A percentile compares a stretch with the other conserved stretches of the same genome.
These are phyloP conservation scores for Anastatus disparis DNA, from an alignment of 1,140 invertebrate genomes.

Conservation along the genomic window DNA sequence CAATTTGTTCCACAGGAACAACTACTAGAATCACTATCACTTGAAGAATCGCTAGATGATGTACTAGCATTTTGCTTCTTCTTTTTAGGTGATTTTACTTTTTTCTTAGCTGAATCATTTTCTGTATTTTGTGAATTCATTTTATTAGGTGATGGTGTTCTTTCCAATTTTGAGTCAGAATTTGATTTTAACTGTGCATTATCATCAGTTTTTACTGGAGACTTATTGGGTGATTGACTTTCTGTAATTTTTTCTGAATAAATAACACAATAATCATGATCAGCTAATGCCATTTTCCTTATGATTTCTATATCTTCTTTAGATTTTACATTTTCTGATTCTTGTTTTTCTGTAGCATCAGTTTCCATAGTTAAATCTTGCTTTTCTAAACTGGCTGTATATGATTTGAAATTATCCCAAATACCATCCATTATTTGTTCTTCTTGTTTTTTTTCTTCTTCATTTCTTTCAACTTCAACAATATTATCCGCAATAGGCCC, in stretches of 20 bases:
- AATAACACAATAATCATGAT: slow-evolving; percentile 68
- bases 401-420: slow-evolving; percentile 84
- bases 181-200: slow-evolving; percentile 58
- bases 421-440: slow-evolving; percentile 73
- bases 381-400: slow-evolving; percentile 70
- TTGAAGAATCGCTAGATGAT: slow-evolving; percentile 77
- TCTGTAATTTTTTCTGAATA: slow-evolving; percentile 51
- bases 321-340: slow-evolving; percentile 25
- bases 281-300: slow-evolving; percentile 60
- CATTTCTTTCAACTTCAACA: slow-evolving; percentile 56
- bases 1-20: slow-evolving; percentile 84
- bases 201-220: slow-evolving; percentile 34
- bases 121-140: slow-evolving; percentile 29
- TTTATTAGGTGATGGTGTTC: slow-evolving; percentile 52
- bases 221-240: slow-evolving; percentile 32
- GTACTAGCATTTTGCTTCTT: slow-evolving; percentile 62
- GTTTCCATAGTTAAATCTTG: slow-evolving; percentile 47
- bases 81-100: slow-evolving; percentile 60
- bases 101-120: slow-evolving; percentile 48
- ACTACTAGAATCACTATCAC: slow-evolving; percentile 78
- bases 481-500: slow-evolving; percentile 44
- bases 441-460: slow-evolving; percentile 65
- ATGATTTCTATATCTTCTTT: slow-evolving; percentile 51
- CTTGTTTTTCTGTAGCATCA: slow-evolving; percentile 3
- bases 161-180: slow-evolving; percentile 41